These are phyloP conservation scores for Anableps anableps DNA, from an alignment of 2,797 vertebrate species.

Conservation along the genomic window DNA sequence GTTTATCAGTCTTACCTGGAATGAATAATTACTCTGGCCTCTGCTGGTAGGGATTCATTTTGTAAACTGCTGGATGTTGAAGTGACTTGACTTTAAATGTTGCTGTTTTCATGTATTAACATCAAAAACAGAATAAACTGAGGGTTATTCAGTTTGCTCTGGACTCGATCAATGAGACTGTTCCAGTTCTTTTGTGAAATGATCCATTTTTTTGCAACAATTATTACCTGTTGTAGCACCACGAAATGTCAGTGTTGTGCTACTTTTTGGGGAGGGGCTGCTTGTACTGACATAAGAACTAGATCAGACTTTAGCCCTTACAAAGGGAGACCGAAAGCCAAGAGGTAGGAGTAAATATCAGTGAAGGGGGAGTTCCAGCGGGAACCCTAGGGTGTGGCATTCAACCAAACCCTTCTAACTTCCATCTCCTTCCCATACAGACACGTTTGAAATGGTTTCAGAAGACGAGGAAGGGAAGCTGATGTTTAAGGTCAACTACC, in stretches of 20 bases:
- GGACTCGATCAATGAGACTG: too few relatives aligned
- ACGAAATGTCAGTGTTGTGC: too few relatives aligned
- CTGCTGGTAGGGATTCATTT: conserved; percentile 58
- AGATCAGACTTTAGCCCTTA: too few relatives aligned
- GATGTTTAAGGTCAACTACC: conserved; percentile 98
- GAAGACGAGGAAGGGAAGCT: conserved; percentile 97
- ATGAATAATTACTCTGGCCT: conserved; percentile 47
- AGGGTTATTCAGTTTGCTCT: neutral
- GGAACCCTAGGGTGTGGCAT: too few relatives aligned
- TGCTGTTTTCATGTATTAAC: conserved; percentile 27
- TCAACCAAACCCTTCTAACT: neutral
- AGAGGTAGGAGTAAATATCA: too few relatives aligned
- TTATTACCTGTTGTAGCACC: too few relatives aligned
- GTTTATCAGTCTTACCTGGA: conserved; percentile 56
- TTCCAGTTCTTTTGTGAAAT: too few relatives aligned
- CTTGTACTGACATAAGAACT: too few relatives aligned
- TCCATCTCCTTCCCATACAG: conserved; percentile 66
- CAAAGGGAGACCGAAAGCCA: too few relatives aligned
- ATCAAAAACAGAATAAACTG: conserved; percentile 12
- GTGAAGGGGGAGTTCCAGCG: too few relatives aligned
- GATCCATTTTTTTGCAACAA: too few relatives aligned
- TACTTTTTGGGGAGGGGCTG: too few relatives aligned
- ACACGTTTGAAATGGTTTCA: conserved; percentile 99
- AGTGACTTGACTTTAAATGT: conserved; percentile 60
- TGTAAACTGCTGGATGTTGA: conserved; percentile 48